phyloP scores from a whole-genome alignment of 1,140 invertebrate species.

The Scaptomyza montana region DNA sequence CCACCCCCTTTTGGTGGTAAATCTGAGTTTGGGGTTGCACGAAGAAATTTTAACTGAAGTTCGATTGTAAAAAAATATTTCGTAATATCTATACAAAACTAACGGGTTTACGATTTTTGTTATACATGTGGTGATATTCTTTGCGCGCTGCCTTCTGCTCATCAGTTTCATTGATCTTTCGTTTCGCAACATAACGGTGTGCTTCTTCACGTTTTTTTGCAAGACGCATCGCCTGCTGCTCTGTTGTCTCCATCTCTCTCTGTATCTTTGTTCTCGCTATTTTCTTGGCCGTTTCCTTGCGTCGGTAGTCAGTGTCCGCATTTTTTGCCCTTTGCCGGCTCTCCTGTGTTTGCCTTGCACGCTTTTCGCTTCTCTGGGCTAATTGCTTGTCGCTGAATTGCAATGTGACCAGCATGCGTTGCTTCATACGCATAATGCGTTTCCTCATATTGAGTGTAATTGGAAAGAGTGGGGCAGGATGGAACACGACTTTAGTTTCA shows the following conservation, averaged over 20 bases:
- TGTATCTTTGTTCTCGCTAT: conserved; percentile 12
- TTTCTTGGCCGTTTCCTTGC: background rate
- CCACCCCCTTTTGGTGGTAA: no score
- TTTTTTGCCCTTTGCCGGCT: conserved; percentile 16
- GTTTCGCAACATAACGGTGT: conserved; percentile 21
- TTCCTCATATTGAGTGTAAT: conserved; percentile 21
- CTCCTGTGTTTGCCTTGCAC: conserved; percentile 15
- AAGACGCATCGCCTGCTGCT: background rate
- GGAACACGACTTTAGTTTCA: background rate
- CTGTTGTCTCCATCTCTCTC: conserved; percentile 9
- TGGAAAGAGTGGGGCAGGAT: conserved; percentile 15
- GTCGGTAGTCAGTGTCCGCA: background rate
- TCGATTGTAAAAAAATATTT: no score
- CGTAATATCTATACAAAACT: conserved; percentile 7
- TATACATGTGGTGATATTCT: conserved; percentile 16
- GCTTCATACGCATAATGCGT: conserved; percentile 29
- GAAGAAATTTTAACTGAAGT: no score
- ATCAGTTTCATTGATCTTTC: conserved; percentile 3
- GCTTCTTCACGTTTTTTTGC: conserved; percentile 20
- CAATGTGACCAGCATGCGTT: conserved; percentile 27
- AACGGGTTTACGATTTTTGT: conserved; percentile 7
- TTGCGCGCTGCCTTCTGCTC: conserved; percentile 7
- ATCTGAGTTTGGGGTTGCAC: background rate
- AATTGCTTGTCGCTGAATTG: conserved; percentile 8
- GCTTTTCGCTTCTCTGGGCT: background rate